A percentile compares a stretch with the other conserved stretches of the same genome.
These are phyloP conservation scores for Cryptus armator DNA, from an alignment of 2,888 invertebrate genomes.

Conservation along the genomic window DNA sequence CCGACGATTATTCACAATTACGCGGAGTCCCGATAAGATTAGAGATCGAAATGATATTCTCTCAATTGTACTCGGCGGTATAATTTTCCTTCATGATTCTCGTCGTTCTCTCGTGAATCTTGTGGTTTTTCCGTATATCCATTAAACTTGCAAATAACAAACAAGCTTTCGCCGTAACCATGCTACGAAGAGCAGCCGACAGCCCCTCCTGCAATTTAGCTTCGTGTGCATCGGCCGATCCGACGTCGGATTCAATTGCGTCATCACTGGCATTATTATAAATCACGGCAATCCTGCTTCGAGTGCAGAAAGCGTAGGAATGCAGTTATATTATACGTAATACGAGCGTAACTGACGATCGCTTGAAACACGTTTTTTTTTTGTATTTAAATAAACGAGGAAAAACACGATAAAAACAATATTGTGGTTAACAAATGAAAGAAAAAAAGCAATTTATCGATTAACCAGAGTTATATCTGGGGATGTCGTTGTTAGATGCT, in stretches of 20 bases:
- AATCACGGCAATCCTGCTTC: constrained; percentile 75
- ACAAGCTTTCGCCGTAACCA: constrained; percentile 18
- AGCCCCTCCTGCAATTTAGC: neutral
- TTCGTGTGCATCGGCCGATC: neutral
- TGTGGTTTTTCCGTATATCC: neutral
- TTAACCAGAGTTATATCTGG: neutral
- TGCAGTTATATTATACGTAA: constrained; percentile 63
- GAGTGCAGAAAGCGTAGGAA: constrained; percentile 81
- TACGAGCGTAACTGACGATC: neutral
- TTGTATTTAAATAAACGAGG: neutral
- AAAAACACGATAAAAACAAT: constrained; percentile 14
- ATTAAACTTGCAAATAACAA: constrained; percentile 3
- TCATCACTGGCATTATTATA: constrained; percentile 74
- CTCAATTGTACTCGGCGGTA: neutral
- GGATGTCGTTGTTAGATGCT: neutral
- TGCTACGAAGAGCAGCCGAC: neutral
- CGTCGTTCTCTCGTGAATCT: neutral
- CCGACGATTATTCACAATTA: neutral
- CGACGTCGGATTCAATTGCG: constrained; percentile 74
- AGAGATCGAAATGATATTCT: neutral
- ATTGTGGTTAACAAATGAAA: neutral
- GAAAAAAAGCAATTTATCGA: neutral
- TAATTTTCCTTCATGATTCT: neutral
- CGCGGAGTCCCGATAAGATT: neutral
- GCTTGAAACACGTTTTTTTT: neutral